Percentiles rank a stretch among this genome's conserved stretches.
Evolutionary conservation across 64 coral and sea anemone genomes (phyloP).

Genomic region (Actinia tenebrosa): DNA sequence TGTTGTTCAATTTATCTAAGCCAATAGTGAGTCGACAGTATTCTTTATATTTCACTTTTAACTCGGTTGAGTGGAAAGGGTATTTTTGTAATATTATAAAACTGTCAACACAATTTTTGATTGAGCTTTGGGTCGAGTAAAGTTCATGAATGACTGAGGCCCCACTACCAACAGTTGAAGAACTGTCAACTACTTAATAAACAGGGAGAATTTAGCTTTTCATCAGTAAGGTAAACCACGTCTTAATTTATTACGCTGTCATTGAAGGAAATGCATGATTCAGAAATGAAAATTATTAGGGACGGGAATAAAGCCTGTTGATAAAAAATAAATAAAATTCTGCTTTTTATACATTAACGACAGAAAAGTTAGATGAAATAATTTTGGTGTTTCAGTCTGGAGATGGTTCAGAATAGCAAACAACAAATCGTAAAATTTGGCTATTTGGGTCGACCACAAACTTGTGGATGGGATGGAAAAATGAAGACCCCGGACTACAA

Average conservation of each 20-base stretch:
- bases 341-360: no score
- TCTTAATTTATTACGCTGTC: not conserved
- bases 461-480: constrained; percentile 6
- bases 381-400: not conserved
- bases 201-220: constrained; percentile 50
- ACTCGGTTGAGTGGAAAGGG: not conserved
- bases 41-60: not conserved
- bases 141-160: constrained; percentile 28
- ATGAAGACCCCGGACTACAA: not conserved
- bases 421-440: not conserved
- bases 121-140: constrained; percentile 6
- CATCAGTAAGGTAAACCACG: constrained; percentile 28
- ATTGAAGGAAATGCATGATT: not conserved
- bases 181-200: constrained; percentile 35
- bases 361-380: constrained; percentile 26
- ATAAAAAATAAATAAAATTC: not conserved
- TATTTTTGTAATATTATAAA: not conserved
- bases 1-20: not conserved
- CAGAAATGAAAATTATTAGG: not conserved
- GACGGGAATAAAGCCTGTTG: not conserved
- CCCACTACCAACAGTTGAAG: constrained; percentile 6
- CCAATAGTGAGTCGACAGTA: not conserved
- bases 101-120: constrained; percentile 6
- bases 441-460: constrained; percentile 21
- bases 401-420: constrained; percentile 4